Evolutionary conservation across 1,140 invertebrate genomes (phyloP).

Genomic region (Aphaenogaster ashmeadi): DNA sequence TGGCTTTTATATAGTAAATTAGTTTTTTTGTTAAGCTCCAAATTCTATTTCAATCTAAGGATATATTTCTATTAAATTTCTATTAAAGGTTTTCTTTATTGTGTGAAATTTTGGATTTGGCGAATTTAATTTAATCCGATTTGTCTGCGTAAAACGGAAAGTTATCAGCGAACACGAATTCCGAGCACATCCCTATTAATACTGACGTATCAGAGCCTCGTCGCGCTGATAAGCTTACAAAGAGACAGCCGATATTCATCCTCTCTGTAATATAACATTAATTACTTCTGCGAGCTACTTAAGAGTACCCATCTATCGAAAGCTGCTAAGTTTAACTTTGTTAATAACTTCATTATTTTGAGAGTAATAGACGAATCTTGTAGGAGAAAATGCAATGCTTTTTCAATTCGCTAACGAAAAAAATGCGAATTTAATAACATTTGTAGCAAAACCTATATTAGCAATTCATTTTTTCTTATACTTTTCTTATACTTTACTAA

Average conservation of each 20-base stretch:
- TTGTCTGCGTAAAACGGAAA: neutral
- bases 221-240: constrained; percentile 48
- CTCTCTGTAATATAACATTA: constrained; percentile 37
- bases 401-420: neutral
- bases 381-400: neutral
- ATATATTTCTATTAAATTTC: constrained; percentile 31
- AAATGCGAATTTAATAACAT: neutral
- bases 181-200: constrained; percentile 18
- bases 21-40: neutral
- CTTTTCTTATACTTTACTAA: neutral
- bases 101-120: neutral
- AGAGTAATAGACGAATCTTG: neutral
- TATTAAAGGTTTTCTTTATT: neutral
- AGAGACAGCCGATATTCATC: constrained; percentile 34
- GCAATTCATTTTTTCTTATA: neutral
- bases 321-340: constrained; percentile 33
- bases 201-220: constrained; percentile 33
- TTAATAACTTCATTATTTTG: constrained; percentile 40
- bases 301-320: constrained; percentile 25
- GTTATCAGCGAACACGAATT: constrained; percentile 24
- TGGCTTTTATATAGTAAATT: neutral
- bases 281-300: constrained; percentile 22
- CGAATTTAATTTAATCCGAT: neutral
- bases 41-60: neutral
- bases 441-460: neutral